Evolutionary conservation across 2,113 vertebrate genomes (phyloP).

Genomic region (Epinephelus lanceolatus): DNA sequence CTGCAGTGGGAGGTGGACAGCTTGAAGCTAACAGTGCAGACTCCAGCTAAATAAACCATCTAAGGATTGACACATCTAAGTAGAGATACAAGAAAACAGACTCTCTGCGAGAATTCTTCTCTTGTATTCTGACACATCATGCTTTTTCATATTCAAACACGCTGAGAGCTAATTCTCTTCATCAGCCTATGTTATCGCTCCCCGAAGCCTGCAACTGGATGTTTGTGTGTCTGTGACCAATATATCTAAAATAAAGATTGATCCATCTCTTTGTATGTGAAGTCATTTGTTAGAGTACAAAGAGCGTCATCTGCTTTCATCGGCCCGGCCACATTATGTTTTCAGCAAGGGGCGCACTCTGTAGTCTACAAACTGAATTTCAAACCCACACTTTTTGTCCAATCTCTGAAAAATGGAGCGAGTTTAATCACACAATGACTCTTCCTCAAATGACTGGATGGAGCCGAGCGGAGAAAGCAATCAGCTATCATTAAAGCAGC

Average conservation of each 20-base stretch:
- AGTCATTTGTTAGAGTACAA: slow-evolving; percentile 50
- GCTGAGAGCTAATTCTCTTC: slow-evolving; percentile 50
- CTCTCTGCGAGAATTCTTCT: slow-evolving; percentile 55
- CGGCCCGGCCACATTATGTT: slow-evolving; percentile 28
- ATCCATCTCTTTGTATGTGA: slow-evolving; percentile 41
- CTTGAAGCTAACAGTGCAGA: slow-evolving; percentile 75
- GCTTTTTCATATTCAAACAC: slow-evolving; percentile 55
- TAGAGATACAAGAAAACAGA: slow-evolving; percentile 73
- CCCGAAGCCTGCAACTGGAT: slow-evolving; percentile 17
- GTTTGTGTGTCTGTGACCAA: slow-evolving; percentile 47
- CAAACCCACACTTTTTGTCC: slow-evolving; percentile 29
- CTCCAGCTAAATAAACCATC: slow-evolving; percentile 81
- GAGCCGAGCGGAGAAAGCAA: neutral
- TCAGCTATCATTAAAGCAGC: neutral
- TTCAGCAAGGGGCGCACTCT: slow-evolving; percentile 36
- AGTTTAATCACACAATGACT: slow-evolving; percentile 14
- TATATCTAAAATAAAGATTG: slow-evolving; percentile 53
- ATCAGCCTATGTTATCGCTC: slow-evolving; percentile 28
- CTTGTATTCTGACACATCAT: slow-evolving; percentile 62
- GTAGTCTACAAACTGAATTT: slow-evolving; percentile 34
- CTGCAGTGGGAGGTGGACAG: slow-evolving; percentile 82
- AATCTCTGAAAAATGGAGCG: slow-evolving; percentile 14
- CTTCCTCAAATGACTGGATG: slow-evolving; percentile 3
- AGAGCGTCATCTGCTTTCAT: slow-evolving; percentile 47
- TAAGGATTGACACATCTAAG: slow-evolving; percentile 78